Evolutionary conservation across 1,140 invertebrate genomes (phyloP).

Genomic region (Aphelenchoides besseyi): DNA sequence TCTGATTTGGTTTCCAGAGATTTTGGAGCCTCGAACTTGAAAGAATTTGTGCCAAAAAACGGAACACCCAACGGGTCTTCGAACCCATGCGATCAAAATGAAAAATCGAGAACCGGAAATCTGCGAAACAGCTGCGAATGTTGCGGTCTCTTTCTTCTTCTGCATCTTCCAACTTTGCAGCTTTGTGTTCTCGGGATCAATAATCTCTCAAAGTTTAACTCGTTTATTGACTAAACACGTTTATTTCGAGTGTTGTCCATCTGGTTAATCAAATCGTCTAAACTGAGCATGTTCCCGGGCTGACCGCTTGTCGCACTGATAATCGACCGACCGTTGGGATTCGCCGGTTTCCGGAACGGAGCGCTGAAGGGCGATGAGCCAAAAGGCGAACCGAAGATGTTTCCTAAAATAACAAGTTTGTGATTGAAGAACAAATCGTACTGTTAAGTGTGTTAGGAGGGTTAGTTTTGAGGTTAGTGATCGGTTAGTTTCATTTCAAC

Average conservation of each 20-base stretch:
- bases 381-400: background rate
- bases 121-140: too few relatives aligned
- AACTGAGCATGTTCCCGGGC: background rate
- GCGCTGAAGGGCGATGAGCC: background rate
- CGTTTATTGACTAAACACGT: background rate
- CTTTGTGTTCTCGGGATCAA: background rate
- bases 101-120: too few relatives aligned
- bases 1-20: too few relatives aligned
- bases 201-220: background rate
- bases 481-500: background rate
- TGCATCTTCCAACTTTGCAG: too few relatives aligned
- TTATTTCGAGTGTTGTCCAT: slow-evolving; percentile 16
- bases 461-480: slow-evolving; percentile 6
- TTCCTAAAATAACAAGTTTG: background rate
- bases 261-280: background rate
- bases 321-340: background rate
- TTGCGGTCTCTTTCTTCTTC: too few relatives aligned
- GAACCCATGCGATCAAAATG: too few relatives aligned
- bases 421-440: background rate
- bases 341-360: slow-evolving; percentile 5
- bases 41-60: too few relatives aligned
- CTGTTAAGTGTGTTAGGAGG: background rate
- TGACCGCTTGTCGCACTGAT: background rate
- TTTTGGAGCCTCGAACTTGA: too few relatives aligned
- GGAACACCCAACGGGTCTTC: too few relatives aligned